Percentiles rank a stretch among this genome's conserved stretches.
These are phyloP conservation scores for Heliocidaris tuberculata DNA, from an alignment of 35 echinoderm and acorn worm genomes.

Conservation along the genomic window DNA sequence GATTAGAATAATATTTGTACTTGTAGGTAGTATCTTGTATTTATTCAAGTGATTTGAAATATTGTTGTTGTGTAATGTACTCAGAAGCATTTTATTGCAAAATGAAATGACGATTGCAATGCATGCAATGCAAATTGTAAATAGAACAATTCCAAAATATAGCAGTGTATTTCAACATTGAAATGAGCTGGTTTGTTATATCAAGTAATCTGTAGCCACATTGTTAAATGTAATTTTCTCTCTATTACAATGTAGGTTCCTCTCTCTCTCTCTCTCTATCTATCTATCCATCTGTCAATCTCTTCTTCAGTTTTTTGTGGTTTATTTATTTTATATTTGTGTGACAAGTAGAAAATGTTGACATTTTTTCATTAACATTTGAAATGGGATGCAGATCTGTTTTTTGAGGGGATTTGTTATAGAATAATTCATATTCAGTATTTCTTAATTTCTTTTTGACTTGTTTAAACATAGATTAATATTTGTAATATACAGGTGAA, in stretches of 20 bases:
- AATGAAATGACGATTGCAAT: neutral
- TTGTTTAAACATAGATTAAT: too few species aligned
- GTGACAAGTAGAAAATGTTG: too few species aligned
- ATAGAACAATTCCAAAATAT: slow-evolving; percentile 3
- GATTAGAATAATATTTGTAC: neutral
- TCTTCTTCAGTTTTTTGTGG: neutral
- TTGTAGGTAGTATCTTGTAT: neutral
- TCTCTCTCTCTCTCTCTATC: neutral
- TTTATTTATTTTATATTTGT: too few species aligned
- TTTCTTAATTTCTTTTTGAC: too few species aligned
- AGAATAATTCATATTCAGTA: too few species aligned
- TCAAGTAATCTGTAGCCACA: too few species aligned
- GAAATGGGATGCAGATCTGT: too few species aligned
- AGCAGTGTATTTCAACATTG: neutral
- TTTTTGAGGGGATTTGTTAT: too few species aligned
- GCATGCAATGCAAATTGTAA: neutral
- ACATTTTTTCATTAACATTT: too few species aligned
- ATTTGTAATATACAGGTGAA: too few species aligned
- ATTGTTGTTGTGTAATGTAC: neutral
- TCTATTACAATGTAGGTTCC: neutral
- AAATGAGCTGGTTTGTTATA: too few species aligned
- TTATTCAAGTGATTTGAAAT: neutral
- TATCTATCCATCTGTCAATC: neutral
- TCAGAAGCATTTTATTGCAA: neutral
- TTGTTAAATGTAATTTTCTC: neutral